Percentiles rank a stretch among this genome's conserved stretches.
phyloP scores from a whole-genome alignment of 2,888 invertebrate genomes.

The Teinopalpus imperialis region DNA sequence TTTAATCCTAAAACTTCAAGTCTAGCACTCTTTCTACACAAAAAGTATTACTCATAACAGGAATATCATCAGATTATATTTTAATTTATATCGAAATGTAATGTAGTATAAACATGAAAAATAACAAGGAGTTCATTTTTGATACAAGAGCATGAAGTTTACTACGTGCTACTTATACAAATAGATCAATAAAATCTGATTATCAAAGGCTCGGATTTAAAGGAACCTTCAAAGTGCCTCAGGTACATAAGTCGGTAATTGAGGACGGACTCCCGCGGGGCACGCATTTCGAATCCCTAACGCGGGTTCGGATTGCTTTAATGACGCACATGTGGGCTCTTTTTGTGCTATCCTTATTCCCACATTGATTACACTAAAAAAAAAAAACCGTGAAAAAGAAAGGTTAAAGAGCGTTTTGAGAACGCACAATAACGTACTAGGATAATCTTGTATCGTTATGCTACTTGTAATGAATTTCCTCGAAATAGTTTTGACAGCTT shows the following conservation, averaged over 20 bases:
- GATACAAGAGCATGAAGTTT: neutral
- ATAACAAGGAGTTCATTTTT: too few relatives aligned
- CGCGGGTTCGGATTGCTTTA: slow-evolving; percentile 60
- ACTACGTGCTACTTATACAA: neutral
- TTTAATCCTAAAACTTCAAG: too few relatives aligned
- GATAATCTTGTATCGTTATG: slow-evolving; percentile 13
- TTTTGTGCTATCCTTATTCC: slow-evolving; percentile 51
- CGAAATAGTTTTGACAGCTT: slow-evolving; percentile 25
- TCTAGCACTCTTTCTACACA: too few relatives aligned
- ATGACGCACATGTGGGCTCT: slow-evolving; percentile 61
- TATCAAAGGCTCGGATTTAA: slow-evolving; percentile 22
- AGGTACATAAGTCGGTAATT: slow-evolving; percentile 60
- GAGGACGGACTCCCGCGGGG: slow-evolving; percentile 56
- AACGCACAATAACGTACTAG: neutral
- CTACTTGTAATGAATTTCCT: slow-evolving; percentile 17
- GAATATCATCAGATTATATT: too few relatives aligned
- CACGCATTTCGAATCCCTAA: slow-evolving; percentile 59
- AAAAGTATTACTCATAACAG: too few relatives aligned
- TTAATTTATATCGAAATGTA: too few relatives aligned
- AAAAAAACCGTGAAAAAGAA: slow-evolving; percentile 26
- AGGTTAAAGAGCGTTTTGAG: slow-evolving; percentile 5
- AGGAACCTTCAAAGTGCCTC: slow-evolving; percentile 34
- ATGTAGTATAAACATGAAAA: too few relatives aligned
- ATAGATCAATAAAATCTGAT: slow-evolving; percentile 25
- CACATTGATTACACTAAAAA: slow-evolving; percentile 39